Evolutionary conservation across 1,140 invertebrate genomes (phyloP).

Genomic region (Amphibalanus amphitrite): DNA sequence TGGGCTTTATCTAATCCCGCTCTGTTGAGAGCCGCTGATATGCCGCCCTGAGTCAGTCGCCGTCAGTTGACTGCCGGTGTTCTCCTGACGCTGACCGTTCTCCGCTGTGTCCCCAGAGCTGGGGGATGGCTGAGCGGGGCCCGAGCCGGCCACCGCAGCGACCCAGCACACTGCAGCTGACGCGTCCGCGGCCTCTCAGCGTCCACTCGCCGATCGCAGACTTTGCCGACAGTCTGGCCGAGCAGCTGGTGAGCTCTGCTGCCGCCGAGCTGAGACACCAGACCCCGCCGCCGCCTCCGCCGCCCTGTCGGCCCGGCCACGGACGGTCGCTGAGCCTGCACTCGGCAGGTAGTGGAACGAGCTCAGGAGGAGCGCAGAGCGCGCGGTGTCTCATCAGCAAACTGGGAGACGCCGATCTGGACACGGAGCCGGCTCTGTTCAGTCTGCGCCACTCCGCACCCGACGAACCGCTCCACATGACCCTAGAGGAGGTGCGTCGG

Average conservation of each 20-base stretch:
- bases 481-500: conserved; percentile 61
- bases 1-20: too few species aligned
- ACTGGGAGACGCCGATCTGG: not conserved
- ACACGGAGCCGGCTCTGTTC: not conserved
- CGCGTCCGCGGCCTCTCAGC: not conserved
- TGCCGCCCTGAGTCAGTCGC: too few species aligned
- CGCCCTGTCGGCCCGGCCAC: not conserved
- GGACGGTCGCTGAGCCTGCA: not conserved
- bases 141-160: too few species aligned
- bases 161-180: not conserved
- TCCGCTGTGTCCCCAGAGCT: too few species aligned
- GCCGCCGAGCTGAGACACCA: not conserved
- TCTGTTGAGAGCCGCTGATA: too few species aligned
- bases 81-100: too few species aligned
- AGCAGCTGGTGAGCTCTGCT: not conserved
- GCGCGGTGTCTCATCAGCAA: not conserved
- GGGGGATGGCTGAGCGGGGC: too few species aligned
- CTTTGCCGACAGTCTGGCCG: not conserved
- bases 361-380: not conserved
- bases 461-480: conserved; percentile 61
- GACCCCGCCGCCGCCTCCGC: too few species aligned
- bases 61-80: too few species aligned
- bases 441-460: not conserved
- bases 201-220: not conserved
- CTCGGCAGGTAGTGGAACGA: too few species aligned